Evolutionary conservation across 2,888 invertebrate species (phyloP).

Genomic region (Busseola fusca): DNA sequence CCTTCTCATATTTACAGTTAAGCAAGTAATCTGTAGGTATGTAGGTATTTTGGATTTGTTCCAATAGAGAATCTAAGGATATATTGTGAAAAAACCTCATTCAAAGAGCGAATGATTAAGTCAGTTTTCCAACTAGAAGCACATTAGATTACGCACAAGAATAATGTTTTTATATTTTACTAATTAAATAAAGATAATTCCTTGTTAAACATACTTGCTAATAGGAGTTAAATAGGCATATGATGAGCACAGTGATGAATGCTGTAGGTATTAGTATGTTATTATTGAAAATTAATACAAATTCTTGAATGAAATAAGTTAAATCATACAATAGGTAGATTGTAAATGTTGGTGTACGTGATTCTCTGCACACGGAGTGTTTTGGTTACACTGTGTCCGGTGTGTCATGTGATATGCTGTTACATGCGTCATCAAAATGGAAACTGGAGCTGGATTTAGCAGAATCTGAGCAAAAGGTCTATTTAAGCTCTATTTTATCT

Average conservation of each 20-base stretch:
- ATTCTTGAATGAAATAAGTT: slow-evolving; percentile 48
- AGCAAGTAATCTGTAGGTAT: background rate
- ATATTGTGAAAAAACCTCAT: slow-evolving; percentile 10
- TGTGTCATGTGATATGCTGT: slow-evolving; percentile 66
- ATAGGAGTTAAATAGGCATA: slow-evolving; percentile 23
- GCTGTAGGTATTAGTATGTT: slow-evolving; percentile 15
- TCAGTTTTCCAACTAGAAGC: background rate
- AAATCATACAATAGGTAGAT: slow-evolving; percentile 55
- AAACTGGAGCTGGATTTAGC: slow-evolving; percentile 65
- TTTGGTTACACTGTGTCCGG: slow-evolving; percentile 76
- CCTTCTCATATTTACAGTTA: slow-evolving; percentile 15
- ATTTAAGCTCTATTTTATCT: background rate
- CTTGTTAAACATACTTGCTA: slow-evolving; percentile 6
- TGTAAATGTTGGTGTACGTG: slow-evolving; percentile 70
- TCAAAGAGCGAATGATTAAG: background rate
- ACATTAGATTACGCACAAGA: background rate
- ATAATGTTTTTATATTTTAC: slow-evolving; percentile 1
- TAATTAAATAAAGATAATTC: slow-evolving; percentile 1
- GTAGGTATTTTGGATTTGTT: slow-evolving; percentile 5
- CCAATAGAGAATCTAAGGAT: background rate
- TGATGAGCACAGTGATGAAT: slow-evolving; percentile 17
- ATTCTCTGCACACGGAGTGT: slow-evolving; percentile 69
- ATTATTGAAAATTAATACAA: slow-evolving; percentile 31
- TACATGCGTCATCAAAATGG: slow-evolving; percentile 67
- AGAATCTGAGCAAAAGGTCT: slow-evolving; percentile 43